phyloP scores from a whole-genome alignment of 2,113 vertebrate species.

The Chionodraco myersi region DNA sequence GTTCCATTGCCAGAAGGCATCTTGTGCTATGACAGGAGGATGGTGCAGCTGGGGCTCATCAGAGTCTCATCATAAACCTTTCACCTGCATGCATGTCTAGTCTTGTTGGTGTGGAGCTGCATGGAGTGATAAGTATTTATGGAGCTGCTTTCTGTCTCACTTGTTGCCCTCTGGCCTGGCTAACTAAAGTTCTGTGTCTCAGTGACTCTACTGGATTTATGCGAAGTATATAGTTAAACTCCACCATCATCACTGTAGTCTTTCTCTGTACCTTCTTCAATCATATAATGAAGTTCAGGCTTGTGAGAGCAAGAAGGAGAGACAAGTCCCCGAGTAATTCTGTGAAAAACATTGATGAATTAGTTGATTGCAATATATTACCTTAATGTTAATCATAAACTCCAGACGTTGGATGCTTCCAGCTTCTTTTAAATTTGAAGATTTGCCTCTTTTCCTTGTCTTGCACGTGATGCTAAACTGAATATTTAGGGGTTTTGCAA shows the following conservation, averaged over 20 bases:
- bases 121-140: slow-evolving; percentile 33
- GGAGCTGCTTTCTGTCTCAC: slow-evolving; percentile 31
- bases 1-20: background rate
- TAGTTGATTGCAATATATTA: background rate
- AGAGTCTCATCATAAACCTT: slow-evolving; percentile 32
- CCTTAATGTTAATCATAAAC: too few relatives aligned
- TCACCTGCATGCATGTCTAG: slow-evolving; percentile 52
- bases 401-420: background rate
- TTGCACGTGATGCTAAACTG: background rate
- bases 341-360: background rate
- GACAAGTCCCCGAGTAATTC: background rate
- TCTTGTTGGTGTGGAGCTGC: slow-evolving; percentile 17
- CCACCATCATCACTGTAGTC: background rate
- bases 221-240: slow-evolving; percentile 14
- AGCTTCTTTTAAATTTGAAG: background rate
- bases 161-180: slow-evolving; percentile 43
- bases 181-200: background rate
- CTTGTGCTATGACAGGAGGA: slow-evolving; percentile 4
- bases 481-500: background rate
- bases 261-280: slow-evolving; percentile 5
- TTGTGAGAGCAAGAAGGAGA: background rate
- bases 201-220: slow-evolving; percentile 15
- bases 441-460: background rate
- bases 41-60: slow-evolving; percentile 37
- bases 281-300: background rate